phyloP scores from a whole-genome alignment of 2,888 invertebrate genomes.

The Blera fallax region DNA sequence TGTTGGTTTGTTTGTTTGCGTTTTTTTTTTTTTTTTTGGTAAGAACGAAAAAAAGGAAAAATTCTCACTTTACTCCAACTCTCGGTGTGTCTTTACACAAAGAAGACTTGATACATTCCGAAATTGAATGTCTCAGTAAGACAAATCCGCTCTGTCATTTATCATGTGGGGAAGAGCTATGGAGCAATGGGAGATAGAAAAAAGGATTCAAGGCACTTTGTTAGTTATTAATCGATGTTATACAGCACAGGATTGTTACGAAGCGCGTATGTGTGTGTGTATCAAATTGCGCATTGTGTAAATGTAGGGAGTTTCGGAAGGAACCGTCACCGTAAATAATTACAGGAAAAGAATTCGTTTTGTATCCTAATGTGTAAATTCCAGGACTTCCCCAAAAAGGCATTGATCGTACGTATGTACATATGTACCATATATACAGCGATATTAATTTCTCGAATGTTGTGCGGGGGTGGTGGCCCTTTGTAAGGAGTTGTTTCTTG shows the following conservation, averaged over 20 bases:
- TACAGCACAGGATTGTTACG: background rate
- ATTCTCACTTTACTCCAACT: conserved; percentile 32
- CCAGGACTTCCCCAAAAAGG: conserved; percentile 30
- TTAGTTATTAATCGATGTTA: conserved; percentile 32
- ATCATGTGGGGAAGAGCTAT: conserved; percentile 14
- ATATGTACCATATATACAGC: background rate
- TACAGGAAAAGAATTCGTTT: conserved; percentile 39
- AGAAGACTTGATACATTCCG: conserved; percentile 2
- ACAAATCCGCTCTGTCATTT: conserved; percentile 36
- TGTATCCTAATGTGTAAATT: conserved; percentile 43
- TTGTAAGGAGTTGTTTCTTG: conserved; percentile 31
- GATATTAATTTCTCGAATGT: conserved; percentile 33
- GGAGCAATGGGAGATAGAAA: conserved; percentile 12
- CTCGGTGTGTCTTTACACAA: background rate
- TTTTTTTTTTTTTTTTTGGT: conserved; percentile 4
- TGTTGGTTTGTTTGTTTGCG: conserved; percentile 39
- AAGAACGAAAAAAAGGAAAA: conserved; percentile 2
- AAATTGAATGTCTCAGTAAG: conserved; percentile 31
- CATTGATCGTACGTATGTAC: conserved; percentile 18
- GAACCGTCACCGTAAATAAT: conserved; percentile 31
- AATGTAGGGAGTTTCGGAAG: background rate
- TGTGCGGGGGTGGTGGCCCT: background rate
- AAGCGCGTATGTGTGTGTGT: background rate
- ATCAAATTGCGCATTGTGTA: conserved; percentile 20
- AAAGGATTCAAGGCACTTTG: conserved; percentile 33